A percentile compares a stretch with the other conserved stretches of the same genome.
phyloP scores from a whole-genome alignment of 2,888 invertebrate species.

The Metacarcinus magister region DNA sequence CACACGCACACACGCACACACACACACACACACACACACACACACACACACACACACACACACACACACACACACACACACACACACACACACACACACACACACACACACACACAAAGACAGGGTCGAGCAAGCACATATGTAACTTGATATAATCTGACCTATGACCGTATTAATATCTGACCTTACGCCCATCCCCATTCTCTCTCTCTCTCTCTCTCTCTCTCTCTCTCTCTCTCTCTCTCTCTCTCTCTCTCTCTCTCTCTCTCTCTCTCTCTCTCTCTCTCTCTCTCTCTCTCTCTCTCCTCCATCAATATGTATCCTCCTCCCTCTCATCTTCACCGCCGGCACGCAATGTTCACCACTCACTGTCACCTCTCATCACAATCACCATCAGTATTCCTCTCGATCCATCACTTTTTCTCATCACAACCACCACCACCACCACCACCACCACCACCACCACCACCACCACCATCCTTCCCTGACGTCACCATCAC shows the following conservation, averaged over 20 bases:
- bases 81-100: slow-evolving; percentile 5
- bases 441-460: not conserved
- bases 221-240: slow-evolving; percentile 26
- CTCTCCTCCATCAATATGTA: no score
- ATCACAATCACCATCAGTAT: slow-evolving; percentile 29
- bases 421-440: no score
- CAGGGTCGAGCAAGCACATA: not conserved
- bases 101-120: not conserved
- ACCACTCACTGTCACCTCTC: slow-evolving; percentile 26
- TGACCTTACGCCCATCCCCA: not conserved
- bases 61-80: not conserved
- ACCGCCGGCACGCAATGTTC: not conserved
- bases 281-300: not conserved
- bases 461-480: not conserved
- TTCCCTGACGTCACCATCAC: not conserved
- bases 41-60: not conserved
- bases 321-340: not conserved
- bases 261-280: slow-evolving; percentile 26
- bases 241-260: slow-evolving; percentile 26
- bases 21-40: not conserved
- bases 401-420: not conserved
- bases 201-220: not conserved
- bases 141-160: not conserved
- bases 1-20: no score
- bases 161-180: not conserved